Evolutionary conservation across 2,113 vertebrate genomes (phyloP).

Genomic region (Heptranchias perlo): DNA sequence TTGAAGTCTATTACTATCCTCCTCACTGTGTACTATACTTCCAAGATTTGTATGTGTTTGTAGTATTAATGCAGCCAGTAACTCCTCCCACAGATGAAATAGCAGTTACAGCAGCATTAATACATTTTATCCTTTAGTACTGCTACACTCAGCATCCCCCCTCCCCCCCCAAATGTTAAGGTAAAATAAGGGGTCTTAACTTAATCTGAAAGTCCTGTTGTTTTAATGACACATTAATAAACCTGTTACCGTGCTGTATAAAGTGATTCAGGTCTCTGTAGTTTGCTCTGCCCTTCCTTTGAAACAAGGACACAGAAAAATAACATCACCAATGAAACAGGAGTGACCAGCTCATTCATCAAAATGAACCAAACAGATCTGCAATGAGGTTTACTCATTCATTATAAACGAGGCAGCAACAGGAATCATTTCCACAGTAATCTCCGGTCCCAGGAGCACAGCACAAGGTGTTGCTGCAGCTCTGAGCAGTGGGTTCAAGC

Average conservation of each 20-base stretch:
- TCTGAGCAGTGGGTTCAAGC: neutral
- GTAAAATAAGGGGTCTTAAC: neutral
- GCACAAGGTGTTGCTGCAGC: neutral
- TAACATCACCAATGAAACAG: neutral
- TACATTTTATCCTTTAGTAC: neutral
- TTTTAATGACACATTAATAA: neutral
- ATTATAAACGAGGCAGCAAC: constrained; percentile 19
- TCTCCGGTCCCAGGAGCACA: neutral
- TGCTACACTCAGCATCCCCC: neutral
- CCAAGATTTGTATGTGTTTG: too few species aligned
- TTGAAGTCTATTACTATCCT: too few species aligned
- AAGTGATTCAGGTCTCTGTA: neutral
- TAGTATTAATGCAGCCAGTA: too few species aligned
- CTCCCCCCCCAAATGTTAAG: neutral
- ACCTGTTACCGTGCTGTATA: neutral
- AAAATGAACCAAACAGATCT: constrained; percentile 13
- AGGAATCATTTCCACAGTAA: constrained; percentile 2
- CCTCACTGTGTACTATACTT: too few species aligned
- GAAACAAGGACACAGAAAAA: neutral
- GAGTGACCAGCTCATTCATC: neutral
- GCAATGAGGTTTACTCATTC: constrained; percentile 18
- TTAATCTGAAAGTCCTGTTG: neutral
- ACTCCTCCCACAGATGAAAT: neutral
- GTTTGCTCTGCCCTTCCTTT: neutral
- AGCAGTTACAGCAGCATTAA: neutral